Base-by-base conservation (phyloP, 2,113 vertebrate genomes). In the Ellobius talpinus region DNA sequence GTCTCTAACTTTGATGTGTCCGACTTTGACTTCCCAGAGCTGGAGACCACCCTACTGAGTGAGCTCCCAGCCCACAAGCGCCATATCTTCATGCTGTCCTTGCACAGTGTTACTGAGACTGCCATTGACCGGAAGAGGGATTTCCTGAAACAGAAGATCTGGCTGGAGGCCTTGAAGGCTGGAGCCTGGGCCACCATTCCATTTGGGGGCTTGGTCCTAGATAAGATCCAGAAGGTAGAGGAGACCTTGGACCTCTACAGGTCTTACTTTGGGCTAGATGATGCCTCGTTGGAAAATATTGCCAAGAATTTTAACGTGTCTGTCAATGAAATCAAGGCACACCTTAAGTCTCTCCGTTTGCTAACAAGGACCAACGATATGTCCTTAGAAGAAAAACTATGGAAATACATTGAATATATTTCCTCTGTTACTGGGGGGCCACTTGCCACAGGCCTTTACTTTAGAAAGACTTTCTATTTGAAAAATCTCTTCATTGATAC, bases 211-310 rank as follows among this genome's bases (percentile, higher is more conserved):
- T 31, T 95, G 13, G 10, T 76, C 6, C 72, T 21, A 13, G 63
- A 96, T 19, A n/a, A 97, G 13, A 11, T 52, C 10, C 16, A 94
- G 39, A 74, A 79, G 10, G 47, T 96, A 47, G 77, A 95, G 58
- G 29, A 39, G 2, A 72, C 21, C 7, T 76, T 97, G 81, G 61
- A 63, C 31, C 52, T 81, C 7, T 98, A 96, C 91, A 55, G 31
- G 39, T 68, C 50, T 50, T 89, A 89, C 24, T 93, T 98, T 45
- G 96, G 97, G 16, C 79, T 97, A 24, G 96, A 97, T 68, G 91
- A 96, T 21, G 23, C 31, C n/a, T 97, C 97, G 0, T 61, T 98
- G 21, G n/a, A 92, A 33, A 26, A 6, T 2, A 45, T 98, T 58
- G 93, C 94, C 33, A 45, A 94, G 6, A 23, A 93, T n/a, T 91